Base-by-base conservation (phyloP, 1,140 invertebrate species). In the Drosophila mojavensis region DNA sequence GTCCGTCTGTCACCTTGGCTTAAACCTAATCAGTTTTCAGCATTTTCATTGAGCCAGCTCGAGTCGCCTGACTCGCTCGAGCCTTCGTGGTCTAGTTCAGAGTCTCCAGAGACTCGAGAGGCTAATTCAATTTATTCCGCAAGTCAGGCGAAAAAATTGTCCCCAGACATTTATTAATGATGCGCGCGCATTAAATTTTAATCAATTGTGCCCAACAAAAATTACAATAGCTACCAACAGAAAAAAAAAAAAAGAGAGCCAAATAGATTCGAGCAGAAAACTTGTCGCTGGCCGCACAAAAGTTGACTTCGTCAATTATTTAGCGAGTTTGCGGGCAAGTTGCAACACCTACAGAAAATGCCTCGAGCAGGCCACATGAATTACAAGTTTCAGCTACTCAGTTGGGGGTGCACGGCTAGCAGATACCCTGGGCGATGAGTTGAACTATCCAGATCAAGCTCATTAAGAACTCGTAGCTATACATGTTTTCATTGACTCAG, bases 161-260 rank as follows among this genome's bases (percentile, higher is more conserved):
- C 65, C 59, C 60, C 7, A 55, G 76, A 78, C 75, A 83, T 86
- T 86, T 86, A 86, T 86, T 86, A 86, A 86, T 88, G 83, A 83
- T 88, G 83, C 72, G 53, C 48, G 73, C 61, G 79, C 79, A 86
- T 86, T 86, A 86, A 86, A 89, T 88, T 86, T 86, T 86, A 77
- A 86, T 86, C 83, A 85, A 85, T 79, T 82, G 75, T 73, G 70
- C 51, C 51, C 63, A 50, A 60, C 17, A 56, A 69, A 43, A 51
- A 54, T 53, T 20, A 33, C n/a, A 50, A 15, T 17, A 36, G 15
- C 9, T 30, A 17, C 28, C 30, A 48, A 33, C 15, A 1, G 33
- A 48, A 5, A 20, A 59, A 59, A 45, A 28, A 43, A 43, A 43
- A 43, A 43, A n/a, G 5, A 4, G 3, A 30, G 5, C 2, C 36